These are phyloP conservation scores for Xestoiulus laeticollis DNA, from an alignment of 2,888 invertebrate species.

Conservation along the genomic window DNA sequence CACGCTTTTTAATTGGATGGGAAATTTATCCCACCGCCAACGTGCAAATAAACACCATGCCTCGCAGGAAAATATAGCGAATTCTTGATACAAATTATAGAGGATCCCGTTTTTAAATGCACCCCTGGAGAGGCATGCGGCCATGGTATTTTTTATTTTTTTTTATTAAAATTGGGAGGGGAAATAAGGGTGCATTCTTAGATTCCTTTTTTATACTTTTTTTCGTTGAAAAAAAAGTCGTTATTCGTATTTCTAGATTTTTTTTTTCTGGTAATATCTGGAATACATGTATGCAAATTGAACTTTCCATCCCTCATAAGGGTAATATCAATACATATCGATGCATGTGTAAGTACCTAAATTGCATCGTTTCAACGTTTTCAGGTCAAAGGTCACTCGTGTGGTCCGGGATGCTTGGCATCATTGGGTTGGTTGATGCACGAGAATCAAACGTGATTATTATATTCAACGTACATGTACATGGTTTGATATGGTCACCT, in stretches of 20 bases:
- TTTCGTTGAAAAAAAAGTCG: conserved; percentile 5
- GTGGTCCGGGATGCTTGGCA: not conserved
- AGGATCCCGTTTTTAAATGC: not conserved
- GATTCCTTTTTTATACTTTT: not conserved
- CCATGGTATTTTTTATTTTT: not conserved
- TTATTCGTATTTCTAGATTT: not conserved
- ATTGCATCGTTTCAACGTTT: not conserved
- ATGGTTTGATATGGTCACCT: not conserved
- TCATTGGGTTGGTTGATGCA: not conserved
- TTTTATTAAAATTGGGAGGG: not conserved
- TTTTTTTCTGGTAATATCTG: not conserved
- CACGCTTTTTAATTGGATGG: conserved; percentile 15
- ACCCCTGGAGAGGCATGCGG: not conserved
- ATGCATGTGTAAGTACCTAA: not conserved
- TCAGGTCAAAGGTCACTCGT: not conserved
- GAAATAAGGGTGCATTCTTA: conserved; percentile 14
- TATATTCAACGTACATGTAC: too few relatives aligned
- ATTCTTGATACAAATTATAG: conserved; percentile 30
- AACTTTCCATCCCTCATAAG: not conserved
- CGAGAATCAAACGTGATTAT: not conserved
- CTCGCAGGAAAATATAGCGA: not conserved
- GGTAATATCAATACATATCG: not conserved
- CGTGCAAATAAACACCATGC: conserved; percentile 31
- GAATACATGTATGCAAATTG: conserved; percentile 24
- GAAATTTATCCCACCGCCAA: conserved; percentile 14